Conservation (phyloP, 2,888 invertebrate species). For the Glaucopsyche alexis region DNA sequence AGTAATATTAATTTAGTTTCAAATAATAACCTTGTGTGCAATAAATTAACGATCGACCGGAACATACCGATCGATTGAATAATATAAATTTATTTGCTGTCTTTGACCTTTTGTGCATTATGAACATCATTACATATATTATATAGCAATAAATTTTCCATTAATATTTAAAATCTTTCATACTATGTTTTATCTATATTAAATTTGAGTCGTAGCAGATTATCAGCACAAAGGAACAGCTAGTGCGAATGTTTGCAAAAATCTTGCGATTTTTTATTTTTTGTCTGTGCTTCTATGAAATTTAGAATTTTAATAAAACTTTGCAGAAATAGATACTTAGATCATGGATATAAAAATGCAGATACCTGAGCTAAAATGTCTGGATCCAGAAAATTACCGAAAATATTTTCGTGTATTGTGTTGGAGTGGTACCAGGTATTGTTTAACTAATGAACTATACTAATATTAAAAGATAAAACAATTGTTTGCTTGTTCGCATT, state of each 20-base stretch:
- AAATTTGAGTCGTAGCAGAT: not conserved
- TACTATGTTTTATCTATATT: not conserved
- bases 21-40: not conserved
- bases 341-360: conserved; percentile 55
- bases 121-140: no score
- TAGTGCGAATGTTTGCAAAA: conserved; percentile 15
- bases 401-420: conserved; percentile 65
- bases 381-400: conserved; percentile 71
- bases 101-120: not conserved
- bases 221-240: not conserved
- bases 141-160: not conserved
- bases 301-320: conserved; percentile 14
- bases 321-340: conserved; percentile 24
- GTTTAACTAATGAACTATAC: not conserved
- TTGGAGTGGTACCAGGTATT: conserved; percentile 67
- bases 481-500: no score
- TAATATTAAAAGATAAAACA: no score
- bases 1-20: not conserved
- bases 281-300: conserved; percentile 24
- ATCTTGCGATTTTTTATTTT: conserved; percentile 8
- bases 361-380: conserved; percentile 63
- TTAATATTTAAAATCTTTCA: not conserved
- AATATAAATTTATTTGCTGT: not conserved
- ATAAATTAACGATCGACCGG: not conserved
- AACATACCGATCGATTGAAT: conserved; percentile 3